phyloP scores from a whole-genome alignment of 1,140 invertebrate genomes.

The Psilanteris sp. region DNA sequence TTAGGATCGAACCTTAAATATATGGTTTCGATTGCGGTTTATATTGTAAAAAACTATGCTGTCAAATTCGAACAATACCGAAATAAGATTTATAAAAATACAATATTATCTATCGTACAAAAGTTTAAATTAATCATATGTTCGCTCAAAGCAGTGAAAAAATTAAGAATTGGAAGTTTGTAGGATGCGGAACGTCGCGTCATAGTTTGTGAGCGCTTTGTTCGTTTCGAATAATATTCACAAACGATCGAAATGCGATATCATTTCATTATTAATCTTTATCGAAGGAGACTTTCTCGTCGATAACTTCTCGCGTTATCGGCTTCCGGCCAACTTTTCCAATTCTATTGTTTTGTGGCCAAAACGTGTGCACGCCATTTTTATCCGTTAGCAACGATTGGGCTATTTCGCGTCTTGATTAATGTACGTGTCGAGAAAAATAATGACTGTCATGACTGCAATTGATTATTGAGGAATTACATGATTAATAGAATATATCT shows the following conservation, averaged over 20 bases:
- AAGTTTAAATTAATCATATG: slow-evolving; percentile 9
- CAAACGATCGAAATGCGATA: slow-evolving; percentile 23
- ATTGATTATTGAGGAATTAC: slow-evolving; percentile 38
- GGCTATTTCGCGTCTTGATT: slow-evolving; percentile 33
- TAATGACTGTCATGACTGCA: slow-evolving; percentile 16
- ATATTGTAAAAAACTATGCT: no score
- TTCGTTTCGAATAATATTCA: slow-evolving; percentile 8
- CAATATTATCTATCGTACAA: slow-evolving; percentile 16
- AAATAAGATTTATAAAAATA: no score
- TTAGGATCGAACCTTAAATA: no score
- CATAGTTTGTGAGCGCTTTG: no score
- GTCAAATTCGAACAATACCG: no score
- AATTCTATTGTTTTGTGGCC: slow-evolving; percentile 48
- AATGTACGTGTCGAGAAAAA: slow-evolving; percentile 37
- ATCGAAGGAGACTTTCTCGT: slow-evolving; percentile 35
- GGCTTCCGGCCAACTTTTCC: slow-evolving; percentile 50
- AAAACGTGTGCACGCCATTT: slow-evolving; percentile 40
- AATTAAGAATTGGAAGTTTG: slow-evolving; percentile 10
- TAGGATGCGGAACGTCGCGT: no score
- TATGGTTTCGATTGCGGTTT: no score
- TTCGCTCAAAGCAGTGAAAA: slow-evolving; percentile 8
- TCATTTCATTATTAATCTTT: slow-evolving; percentile 28
- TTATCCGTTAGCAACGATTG: slow-evolving; percentile 36
- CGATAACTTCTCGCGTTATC: slow-evolving; percentile 47
- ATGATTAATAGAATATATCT: slow-evolving; percentile 22